Conservation (phyloP, 92 coral and sea anemone species). For the Pocillopora meandrina region DNA sequence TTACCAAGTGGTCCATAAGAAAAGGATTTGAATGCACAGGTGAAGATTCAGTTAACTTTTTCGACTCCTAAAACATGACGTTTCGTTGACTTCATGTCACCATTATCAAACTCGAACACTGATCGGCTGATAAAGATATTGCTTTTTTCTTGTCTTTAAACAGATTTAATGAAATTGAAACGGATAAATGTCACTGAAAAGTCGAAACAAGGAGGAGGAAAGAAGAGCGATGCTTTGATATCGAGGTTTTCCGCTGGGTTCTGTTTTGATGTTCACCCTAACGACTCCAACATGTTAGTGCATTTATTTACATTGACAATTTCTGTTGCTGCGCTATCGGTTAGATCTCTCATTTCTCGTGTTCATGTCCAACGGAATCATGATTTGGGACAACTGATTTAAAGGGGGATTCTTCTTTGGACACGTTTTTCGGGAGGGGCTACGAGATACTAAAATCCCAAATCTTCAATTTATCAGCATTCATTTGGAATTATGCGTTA, state of each 20-base stretch:
- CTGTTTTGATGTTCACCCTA: slow-evolving; percentile 97
- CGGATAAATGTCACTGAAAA: slow-evolving; percentile 82
- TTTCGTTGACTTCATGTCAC: no score
- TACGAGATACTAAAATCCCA: no score
- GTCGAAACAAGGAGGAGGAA: slow-evolving; percentile 75
- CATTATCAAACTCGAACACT: not conserved
- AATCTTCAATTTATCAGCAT: no score
- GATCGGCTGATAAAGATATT: not conserved
- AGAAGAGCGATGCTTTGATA: slow-evolving; percentile 92
- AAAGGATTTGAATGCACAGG: slow-evolving; percentile 99
- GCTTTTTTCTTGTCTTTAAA: not conserved
- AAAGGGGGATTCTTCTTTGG: no score
- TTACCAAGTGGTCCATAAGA: slow-evolving; percentile 97
- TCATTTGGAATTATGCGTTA: no score
- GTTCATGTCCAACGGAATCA: no score
- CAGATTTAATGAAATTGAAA: slow-evolving; percentile 95
- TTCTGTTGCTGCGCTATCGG: no score
- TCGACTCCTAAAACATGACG: no score
- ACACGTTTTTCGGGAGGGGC: no score
- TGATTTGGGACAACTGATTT: no score
- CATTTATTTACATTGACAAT: no score
- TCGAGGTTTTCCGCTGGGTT: slow-evolving; percentile 97
- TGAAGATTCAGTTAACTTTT: slow-evolving; percentile 31
- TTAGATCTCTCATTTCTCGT: not conserved
- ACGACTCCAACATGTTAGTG: slow-evolving; percentile 90